Conservation (phyloP, 2,113 vertebrate species). For the Delphinapterus leucas region DNA sequence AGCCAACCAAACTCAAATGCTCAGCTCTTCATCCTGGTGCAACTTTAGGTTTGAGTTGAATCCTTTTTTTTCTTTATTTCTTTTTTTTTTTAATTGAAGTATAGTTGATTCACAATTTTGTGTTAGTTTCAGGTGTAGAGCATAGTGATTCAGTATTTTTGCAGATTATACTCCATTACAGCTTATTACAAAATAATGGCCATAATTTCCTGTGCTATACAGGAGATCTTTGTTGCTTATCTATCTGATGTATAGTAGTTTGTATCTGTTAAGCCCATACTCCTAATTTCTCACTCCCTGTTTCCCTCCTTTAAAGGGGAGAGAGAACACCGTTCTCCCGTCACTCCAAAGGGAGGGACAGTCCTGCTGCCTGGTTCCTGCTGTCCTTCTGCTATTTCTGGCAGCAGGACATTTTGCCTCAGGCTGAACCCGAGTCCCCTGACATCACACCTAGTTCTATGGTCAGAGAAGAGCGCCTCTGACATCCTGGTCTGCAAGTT, state of each 20-base stretch:
- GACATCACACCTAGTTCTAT: not conserved
- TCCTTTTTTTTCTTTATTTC: too few relatives aligned
- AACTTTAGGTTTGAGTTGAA: not conserved
- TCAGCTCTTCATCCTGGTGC: constrained; percentile 1
- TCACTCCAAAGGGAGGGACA: not conserved
- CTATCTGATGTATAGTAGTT: not conserved
- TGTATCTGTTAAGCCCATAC: not conserved
- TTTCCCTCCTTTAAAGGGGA: not conserved
- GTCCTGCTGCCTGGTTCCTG: not conserved
- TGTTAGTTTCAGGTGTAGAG: not conserved
- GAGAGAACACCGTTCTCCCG: not conserved
- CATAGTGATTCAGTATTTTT: not conserved
- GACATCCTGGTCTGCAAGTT: not conserved
- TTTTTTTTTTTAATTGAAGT: not conserved
- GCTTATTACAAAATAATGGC: not conserved
- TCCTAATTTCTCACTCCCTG: not conserved
- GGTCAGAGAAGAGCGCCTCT: not conserved
- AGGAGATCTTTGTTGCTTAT: not conserved
- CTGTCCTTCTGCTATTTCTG: not conserved
- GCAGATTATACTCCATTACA: not conserved
- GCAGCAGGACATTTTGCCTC: not conserved
- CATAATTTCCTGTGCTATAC: not conserved
- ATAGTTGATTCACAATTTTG: not conserved
- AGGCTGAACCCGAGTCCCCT: not conserved
- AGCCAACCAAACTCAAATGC: not conserved